phyloP scores from a whole-genome alignment of 2,113 vertebrate genomes.

The Aldabrachelys gigantea region DNA sequence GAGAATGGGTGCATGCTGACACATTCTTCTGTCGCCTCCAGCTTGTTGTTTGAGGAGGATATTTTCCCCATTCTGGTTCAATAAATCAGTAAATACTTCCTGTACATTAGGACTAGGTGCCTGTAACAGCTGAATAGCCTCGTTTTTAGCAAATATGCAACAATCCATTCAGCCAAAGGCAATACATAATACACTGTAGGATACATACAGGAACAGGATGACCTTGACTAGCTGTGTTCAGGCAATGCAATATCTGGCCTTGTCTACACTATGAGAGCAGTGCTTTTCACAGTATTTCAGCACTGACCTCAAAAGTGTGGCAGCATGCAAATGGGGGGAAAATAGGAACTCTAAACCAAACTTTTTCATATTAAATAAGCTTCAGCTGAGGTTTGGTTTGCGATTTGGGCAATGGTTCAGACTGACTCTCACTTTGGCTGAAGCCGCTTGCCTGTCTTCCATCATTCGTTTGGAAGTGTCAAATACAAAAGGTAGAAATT shows the following conservation, averaged over 20 bases:
- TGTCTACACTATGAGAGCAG: background rate
- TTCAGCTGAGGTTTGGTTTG: background rate
- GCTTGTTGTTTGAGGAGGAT: background rate
- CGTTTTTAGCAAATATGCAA: background rate
- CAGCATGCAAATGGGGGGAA: background rate
- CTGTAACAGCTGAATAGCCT: background rate
- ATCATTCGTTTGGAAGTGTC: background rate
- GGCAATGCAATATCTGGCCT: background rate
- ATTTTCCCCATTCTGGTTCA: background rate
- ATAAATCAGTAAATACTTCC: background rate
- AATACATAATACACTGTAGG: background rate
- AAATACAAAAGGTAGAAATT: slow-evolving; percentile 24
- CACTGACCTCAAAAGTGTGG: background rate
- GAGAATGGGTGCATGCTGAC: background rate
- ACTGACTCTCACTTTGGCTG: background rate
- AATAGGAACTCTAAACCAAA: background rate
- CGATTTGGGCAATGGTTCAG: background rate
- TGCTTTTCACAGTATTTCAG: slow-evolving; percentile 8
- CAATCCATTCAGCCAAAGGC: background rate
- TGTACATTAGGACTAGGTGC: background rate
- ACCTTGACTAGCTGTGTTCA: background rate
- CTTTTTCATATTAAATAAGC: slow-evolving; percentile 33
- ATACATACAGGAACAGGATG: background rate
- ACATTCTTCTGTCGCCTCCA: background rate
- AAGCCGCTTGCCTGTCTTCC: background rate